Base-by-base conservation (phyloP, 1,140 invertebrate species). In the Phenacoccus solenopsis region DNA sequence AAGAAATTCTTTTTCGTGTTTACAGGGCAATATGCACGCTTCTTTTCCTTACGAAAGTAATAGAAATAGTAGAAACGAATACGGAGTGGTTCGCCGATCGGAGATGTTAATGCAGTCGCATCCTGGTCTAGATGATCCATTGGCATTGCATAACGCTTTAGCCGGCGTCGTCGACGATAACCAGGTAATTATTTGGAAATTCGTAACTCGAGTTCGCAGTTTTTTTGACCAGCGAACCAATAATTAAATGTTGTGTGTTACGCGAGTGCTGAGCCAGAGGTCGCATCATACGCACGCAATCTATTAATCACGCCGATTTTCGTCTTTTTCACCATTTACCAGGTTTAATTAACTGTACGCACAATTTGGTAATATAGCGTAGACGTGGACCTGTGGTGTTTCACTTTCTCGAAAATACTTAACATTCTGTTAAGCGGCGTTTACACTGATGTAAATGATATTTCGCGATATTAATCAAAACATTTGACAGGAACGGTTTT, bases 91-190 rank as follows among this genome's bases (percentile, higher is more conserved):
- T 7, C 78, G 85, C 1, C 80, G 86, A 68, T 83, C 84, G 0
- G 86, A 87, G 73, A 83, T 85, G 38, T 79, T 87, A 12, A 78
- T 86, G 30, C 71, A 73, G 20, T 70, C 71, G 1, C 74, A 74
- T 49, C 73, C 75, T 0, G 74, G 74, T 12, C 67, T 82, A 70
- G 81, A 83, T 75, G 82, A 82, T 76, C 79, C 80, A 73, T 79
- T 82, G 80, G 79, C 78, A 71, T 76, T 82, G 28, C 81, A 83
- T 70, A 78, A 79, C 74, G 76, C 78, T 22, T 75, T 82, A 16
- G 75, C 79, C 13, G 72, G 71, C 25, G 84, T 86, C 2, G 86
- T 91, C 30, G 90, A 91, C 75, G 88, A 89, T 76, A 85, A 83
- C 68, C 84, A 86, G 81, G 85, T 84, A 73, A 77, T 77, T n/a